Evolutionary conservation across 2,888 invertebrate genomes (phyloP), one percentile per base, ranked within the genome.

Genomic region (Spilarctia lutea): DNA sequence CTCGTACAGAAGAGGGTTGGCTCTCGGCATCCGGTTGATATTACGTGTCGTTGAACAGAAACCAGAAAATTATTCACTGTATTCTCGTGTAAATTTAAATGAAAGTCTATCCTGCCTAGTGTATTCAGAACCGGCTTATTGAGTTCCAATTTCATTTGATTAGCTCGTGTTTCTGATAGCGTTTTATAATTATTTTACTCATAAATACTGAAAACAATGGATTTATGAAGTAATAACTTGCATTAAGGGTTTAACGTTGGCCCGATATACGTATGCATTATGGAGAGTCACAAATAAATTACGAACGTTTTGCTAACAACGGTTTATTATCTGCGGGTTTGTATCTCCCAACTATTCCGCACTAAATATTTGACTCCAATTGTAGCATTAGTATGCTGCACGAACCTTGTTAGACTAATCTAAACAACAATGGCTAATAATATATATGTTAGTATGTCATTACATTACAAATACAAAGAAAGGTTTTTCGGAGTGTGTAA

Each of bases 261-360:
- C 74, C 74, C 74, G 74, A 76, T 81, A 87, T 88, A 78, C 81
- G 84, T 87, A 88, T 86, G 83, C 85, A 82, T 83, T 86, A 85
- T 82, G 71, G 69, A 80, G 74, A 65, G 71, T 68, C 78, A 70
- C 79, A 78, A 83, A 89, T 90, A 88, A 88, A 88, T 89, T 86
- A 87, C 75, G 75, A 77, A 78, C 79, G 83, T 85, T 87, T 84
- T 80, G 84, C 84, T 88, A 89, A 88, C 87, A 90, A 83, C 86
- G 81, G 83, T 87, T 83, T 85, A 87, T 86, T 85, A 85, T 83
- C 79, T 79, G 75, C 73, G 75, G 77, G 75, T 69, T 79, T 81
- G 79, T 82, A 77, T 67, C 78, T 75, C 77, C 52, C 73, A 79
- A 80, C 82, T 80, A 84, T 86, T 79, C 80, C 80, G 75, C 79